Percentiles rank a stretch among this genome's conserved stretches.
Evolutionary conservation across 2,888 invertebrate genomes (phyloP).

Genomic region (Tortricodes alternella): DNA sequence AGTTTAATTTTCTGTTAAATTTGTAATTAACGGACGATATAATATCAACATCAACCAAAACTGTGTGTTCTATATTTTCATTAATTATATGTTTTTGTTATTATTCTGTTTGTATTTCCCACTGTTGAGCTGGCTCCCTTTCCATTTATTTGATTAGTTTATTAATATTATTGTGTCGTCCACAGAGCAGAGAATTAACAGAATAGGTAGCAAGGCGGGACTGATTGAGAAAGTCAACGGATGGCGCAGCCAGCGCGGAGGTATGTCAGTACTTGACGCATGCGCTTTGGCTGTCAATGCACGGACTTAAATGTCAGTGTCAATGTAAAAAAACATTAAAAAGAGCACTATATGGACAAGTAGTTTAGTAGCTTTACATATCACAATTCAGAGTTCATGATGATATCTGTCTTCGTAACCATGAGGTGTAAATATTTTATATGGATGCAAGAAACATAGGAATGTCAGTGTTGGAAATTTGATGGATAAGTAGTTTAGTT

Average conservation of each 20-base stretch:
- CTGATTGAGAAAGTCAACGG: constrained; percentile 74
- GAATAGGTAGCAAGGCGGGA: constrained; percentile 74
- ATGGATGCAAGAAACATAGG: not conserved
- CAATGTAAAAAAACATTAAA: not conserved
- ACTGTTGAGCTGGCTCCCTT: too few species aligned
- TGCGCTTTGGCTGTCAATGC: constrained; percentile 54
- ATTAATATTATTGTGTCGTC: constrained; percentile 44
- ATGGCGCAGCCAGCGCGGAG: constrained; percentile 79
- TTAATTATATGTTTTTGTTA: too few species aligned
- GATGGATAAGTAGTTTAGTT: not conserved
- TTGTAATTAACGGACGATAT: too few species aligned
- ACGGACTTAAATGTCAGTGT: constrained; percentile 18
- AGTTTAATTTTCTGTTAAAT: too few species aligned
- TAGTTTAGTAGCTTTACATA: not conserved
- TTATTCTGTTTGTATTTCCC: too few species aligned
- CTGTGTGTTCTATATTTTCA: too few species aligned
- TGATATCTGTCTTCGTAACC: not conserved
- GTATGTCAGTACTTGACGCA: constrained; percentile 61
- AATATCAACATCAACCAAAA: too few species aligned
- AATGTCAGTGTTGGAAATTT: not conserved
- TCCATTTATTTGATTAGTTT: not conserved
- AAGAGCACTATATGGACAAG: not conserved
- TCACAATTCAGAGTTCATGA: not conserved
- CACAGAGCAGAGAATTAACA: constrained; percentile 81
- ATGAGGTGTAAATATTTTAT: too few species aligned